Base-by-base conservation (phyloP, 2,888 invertebrate species). In the Trachelus troglodyta region DNA sequence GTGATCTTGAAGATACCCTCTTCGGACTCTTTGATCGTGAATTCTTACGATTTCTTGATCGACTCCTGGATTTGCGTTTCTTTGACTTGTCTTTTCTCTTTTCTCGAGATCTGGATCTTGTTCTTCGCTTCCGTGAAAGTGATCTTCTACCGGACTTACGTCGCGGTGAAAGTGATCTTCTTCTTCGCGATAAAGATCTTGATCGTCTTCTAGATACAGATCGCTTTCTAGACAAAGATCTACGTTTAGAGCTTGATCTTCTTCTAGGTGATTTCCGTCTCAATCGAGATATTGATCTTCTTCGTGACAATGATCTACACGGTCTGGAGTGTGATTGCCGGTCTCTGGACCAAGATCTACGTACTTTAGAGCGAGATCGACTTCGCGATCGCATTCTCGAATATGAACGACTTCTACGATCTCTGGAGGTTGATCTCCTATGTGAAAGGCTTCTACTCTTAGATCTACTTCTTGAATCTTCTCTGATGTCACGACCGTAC, bases 401-500 rank as follows among this genome's bases (percentile, higher is more conserved):
- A 73, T 88, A 87, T 4, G 92, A 90, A 74, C 87, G 84, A 75
- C 86, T 85, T 74, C 90, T 89, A 82, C 90, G 88, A 40, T 86
- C 83, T 9, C 87, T 86, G n/a, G 92, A 90, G 11, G 89, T 86
- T 0, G 91, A 90, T 71, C 89, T 87, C 56, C 88, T 84, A 73
- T 87, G 83, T n/a, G 89, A 90, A 69, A 86, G 78, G 69, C 85
- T 89, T 69, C 83, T 83, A 80, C 80, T 89, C 56, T 85, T 86
- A 4, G 87, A 85, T 12, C 86, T 79, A 40, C 87, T 89, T 23
- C 85, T 75, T 30, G 89, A 86, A 31, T 80, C 81, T 23, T 84
- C 82, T 33, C 83, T 77, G n/a, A 95, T 93, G 91, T 97, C 97
- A 15, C 97, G 93, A 0, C 97, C 97, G 91, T 96, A 97, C 76